Evolutionary conservation across 1,140 invertebrate genomes (phyloP).

Genomic region (Acyrthosiphon pisum): DNA sequence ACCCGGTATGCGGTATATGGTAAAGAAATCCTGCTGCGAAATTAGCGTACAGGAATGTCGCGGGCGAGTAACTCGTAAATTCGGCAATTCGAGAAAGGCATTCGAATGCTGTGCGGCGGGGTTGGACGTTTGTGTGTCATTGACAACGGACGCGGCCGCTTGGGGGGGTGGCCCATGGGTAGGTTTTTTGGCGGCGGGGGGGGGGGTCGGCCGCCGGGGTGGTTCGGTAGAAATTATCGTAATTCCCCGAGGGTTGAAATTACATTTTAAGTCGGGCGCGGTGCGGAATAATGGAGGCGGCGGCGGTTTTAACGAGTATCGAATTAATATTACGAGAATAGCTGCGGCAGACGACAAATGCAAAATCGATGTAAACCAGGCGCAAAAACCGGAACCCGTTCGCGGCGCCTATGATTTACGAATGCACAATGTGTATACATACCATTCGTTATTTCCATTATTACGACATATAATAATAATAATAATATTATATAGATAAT

Average conservation of each 20-base stretch:
- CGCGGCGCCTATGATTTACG: constrained; percentile 37
- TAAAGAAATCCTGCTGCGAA: neutral
- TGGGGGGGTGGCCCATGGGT: neutral
- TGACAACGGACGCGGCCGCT: neutral
- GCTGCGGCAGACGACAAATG: constrained; percentile 55
- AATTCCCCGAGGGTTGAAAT: constrained; percentile 49
- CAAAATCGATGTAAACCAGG: constrained; percentile 55
- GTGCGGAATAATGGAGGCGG: constrained; percentile 13
- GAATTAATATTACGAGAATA: constrained; percentile 55
- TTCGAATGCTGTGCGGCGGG: neutral
- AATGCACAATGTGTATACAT: neutral
- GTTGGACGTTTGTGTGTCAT: neutral
- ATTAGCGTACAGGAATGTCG: constrained; percentile 22
- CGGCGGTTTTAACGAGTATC: constrained; percentile 51
- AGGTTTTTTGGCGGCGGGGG: neutral
- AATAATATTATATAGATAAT: too few species aligned
- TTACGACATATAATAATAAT: neutral
- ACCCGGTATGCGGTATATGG: neutral
- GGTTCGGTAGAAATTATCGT: constrained; percentile 43
- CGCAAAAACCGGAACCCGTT: constrained; percentile 41
- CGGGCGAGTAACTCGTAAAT: constrained; percentile 13
- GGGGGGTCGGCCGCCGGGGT: neutral
- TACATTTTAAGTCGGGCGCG: constrained; percentile 53
- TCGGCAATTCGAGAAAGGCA: neutral
- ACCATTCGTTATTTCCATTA: constrained; percentile 31